These are phyloP conservation scores for Piscicola geometra DNA, from an alignment of 2,888 invertebrate genomes.

Conservation along the genomic window DNA sequence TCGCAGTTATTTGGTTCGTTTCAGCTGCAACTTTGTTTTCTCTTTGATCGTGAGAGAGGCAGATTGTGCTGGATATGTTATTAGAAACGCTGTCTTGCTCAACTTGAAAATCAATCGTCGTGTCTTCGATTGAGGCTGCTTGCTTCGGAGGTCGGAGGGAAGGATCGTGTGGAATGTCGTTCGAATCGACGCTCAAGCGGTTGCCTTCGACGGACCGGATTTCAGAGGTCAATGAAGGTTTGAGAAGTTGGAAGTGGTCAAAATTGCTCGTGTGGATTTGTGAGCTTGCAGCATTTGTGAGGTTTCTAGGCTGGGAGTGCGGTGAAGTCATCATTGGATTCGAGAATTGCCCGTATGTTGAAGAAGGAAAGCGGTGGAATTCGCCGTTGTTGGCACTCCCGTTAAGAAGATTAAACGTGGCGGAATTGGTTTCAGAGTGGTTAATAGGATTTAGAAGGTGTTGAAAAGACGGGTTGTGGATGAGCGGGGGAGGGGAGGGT, in stretches of 20 bases:
- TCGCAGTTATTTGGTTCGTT: background rate
- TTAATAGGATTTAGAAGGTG: background rate
- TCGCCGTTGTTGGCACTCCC: background rate
- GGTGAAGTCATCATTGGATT: background rate
- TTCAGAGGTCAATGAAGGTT: too few relatives aligned
- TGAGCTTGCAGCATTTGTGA: background rate
- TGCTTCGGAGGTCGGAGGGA: too few relatives aligned
- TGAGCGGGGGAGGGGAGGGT: background rate
- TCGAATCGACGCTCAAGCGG: too few relatives aligned
- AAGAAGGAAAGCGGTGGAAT: background rate
- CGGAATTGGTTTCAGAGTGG: background rate
- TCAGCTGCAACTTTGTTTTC: background rate
- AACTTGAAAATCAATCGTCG: background rate
- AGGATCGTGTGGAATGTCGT: too few relatives aligned
- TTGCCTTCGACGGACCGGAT: too few relatives aligned
- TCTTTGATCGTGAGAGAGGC: background rate
- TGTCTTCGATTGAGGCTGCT: background rate
- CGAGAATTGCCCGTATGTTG: background rate
- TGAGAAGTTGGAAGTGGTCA: too few relatives aligned
- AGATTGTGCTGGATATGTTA: background rate
- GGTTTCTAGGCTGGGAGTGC: background rate
- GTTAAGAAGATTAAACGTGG: background rate
- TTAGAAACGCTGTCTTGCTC: too few relatives aligned
- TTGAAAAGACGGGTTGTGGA: background rate
- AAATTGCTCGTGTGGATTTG: too few relatives aligned